A percentile compares a stretch with the other conserved stretches of the same genome.
Conservation (phyloP, 2,113 vertebrate genomes). For the Hiodon alosoides region DNA sequence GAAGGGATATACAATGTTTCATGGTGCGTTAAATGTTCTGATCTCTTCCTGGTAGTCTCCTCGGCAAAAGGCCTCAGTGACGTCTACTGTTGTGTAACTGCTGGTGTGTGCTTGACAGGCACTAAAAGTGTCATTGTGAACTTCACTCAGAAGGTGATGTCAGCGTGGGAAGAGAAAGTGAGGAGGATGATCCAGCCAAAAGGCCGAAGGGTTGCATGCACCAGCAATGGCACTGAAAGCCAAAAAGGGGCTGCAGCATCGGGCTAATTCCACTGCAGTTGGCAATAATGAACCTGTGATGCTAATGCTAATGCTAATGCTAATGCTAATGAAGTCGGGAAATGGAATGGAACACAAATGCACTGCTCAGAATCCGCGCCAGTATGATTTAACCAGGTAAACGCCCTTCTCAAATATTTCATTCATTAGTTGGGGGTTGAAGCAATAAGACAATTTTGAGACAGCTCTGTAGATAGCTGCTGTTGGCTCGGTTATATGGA, state of each 20-base stretch:
- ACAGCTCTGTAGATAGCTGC: no score
- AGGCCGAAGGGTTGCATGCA: background rate
- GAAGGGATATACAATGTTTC: background rate
- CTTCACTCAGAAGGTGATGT: slow-evolving; percentile 1
- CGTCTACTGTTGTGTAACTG: background rate
- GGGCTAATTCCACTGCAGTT: no score
- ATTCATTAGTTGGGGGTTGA: no score
- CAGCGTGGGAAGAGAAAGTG: background rate
- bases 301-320: no score
- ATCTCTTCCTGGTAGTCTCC: background rate
- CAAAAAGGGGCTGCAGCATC: background rate
- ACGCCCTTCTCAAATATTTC: no score
- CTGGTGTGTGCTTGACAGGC: background rate
- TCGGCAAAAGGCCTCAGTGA: background rate
- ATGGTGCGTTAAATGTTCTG: background rate
- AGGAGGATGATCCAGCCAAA: background rate
- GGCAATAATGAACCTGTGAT: no score
- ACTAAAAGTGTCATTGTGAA: background rate
- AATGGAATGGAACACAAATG: no score
- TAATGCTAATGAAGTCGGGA: no score
- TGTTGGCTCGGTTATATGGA: no score
- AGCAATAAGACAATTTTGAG: no score
- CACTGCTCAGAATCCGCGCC: no score
- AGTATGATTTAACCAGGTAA: no score
- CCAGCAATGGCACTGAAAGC: background rate